A percentile compares a stretch with the other conserved stretches of the same genome.
phyloP scores from a whole-genome alignment of 2,888 invertebrate genomes.

The Ephialtes manifestator region DNA sequence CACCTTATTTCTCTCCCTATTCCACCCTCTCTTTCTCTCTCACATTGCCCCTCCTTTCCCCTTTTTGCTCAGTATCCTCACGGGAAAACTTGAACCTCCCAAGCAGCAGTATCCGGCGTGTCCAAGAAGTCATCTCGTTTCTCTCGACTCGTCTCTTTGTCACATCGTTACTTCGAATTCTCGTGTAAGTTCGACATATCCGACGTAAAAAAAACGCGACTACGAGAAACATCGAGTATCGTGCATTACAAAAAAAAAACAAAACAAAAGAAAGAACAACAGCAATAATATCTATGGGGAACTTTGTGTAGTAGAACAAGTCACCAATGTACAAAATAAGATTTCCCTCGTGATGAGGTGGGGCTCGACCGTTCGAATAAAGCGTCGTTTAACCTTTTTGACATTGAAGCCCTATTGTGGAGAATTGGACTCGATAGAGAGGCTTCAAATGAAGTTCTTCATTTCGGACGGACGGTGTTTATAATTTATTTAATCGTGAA shows the following conservation, averaged over 20 bases:
- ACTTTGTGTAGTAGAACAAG: too few relatives aligned
- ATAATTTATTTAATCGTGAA: too few relatives aligned
- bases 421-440: too few relatives aligned
- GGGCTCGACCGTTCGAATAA: background rate
- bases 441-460: too few relatives aligned
- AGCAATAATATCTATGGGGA: background rate
- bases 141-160: slow-evolving; percentile 1
- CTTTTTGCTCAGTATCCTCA: slow-evolving; percentile 37
- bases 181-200: slow-evolving; percentile 18
- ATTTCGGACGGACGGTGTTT: too few relatives aligned
- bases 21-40: slow-evolving; percentile 49
- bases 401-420: too few relatives aligned
- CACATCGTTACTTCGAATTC: background rate
- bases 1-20: slow-evolving; percentile 44
- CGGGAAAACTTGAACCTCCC: slow-evolving; percentile 52
- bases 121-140: slow-evolving; percentile 28
- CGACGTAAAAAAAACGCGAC: background rate
- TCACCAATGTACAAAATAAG: background rate
- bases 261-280: background rate
- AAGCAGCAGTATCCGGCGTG: slow-evolving; percentile 49
- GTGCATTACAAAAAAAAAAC: background rate
- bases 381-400: background rate
- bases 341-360: background rate
- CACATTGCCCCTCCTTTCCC: slow-evolving; percentile 23
- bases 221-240: background rate